Conservation (phyloP, 2,113 vertebrate species). For the Amblyopsis rosae region DNA sequence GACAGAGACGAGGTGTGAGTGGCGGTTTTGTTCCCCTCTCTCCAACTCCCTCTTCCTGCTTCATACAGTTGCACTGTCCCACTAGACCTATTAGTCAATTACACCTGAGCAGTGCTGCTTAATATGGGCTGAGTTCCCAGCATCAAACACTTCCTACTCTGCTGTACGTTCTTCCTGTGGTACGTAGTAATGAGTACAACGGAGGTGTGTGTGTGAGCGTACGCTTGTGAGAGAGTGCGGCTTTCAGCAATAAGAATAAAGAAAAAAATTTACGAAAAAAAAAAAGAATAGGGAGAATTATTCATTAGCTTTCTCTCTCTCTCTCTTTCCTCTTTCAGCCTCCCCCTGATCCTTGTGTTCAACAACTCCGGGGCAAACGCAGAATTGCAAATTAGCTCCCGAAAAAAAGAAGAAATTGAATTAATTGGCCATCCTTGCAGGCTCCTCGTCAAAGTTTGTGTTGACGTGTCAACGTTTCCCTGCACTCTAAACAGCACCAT, state of each 20-base stretch:
- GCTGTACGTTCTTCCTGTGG: slow-evolving; percentile 51
- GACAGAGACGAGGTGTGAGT: slow-evolving; percentile 29
- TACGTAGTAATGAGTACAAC: slow-evolving; percentile 44
- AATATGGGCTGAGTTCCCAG: slow-evolving; percentile 61
- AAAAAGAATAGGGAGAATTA: slow-evolving; percentile 62
- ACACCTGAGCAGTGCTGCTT: slow-evolving; percentile 68
- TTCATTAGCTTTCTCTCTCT: slow-evolving; percentile 70
- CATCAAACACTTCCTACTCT: slow-evolving; percentile 68
- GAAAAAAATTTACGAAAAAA: slow-evolving; percentile 27
- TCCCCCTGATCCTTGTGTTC: slow-evolving; percentile 58
- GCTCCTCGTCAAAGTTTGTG: slow-evolving; percentile 61
- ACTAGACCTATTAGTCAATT: slow-evolving; percentile 69
- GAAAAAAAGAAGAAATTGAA: slow-evolving; percentile 47
- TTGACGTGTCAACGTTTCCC: slow-evolving; percentile 53
- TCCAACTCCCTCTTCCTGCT: slow-evolving; percentile 30
- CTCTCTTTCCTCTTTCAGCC: slow-evolving; percentile 52
- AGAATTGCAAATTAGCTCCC: slow-evolving; percentile 72
- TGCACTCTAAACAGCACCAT: slow-evolving; percentile 23
- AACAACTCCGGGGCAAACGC: slow-evolving; percentile 69
- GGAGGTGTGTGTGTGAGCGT: slow-evolving; percentile 22
- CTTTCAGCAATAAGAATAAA: slow-evolving; percentile 10
- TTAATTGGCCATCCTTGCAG: slow-evolving; percentile 71
- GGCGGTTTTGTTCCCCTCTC: slow-evolving; percentile 32
- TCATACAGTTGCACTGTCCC: slow-evolving; percentile 41
- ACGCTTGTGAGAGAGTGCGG: slow-evolving; percentile 36